These are phyloP conservation scores for Bursaphelenchus mucronatus DNA, from an alignment of 1,140 invertebrate genomes.

Conservation along the genomic window DNA sequence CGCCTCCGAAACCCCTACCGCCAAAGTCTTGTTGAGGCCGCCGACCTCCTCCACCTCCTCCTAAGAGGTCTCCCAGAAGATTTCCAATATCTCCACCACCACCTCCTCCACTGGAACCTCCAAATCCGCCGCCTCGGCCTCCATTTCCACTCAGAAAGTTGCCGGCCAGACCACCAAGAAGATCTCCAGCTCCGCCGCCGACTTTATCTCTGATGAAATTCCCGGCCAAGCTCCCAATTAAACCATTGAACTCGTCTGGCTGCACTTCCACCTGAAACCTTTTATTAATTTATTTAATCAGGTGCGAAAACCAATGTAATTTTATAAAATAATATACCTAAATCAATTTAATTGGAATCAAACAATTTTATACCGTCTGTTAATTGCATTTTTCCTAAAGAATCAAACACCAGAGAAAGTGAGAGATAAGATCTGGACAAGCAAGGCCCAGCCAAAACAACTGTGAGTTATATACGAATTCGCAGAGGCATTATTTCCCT, in stretches of 20 bases:
- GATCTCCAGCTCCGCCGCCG: constrained; percentile 49
- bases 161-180: constrained; percentile 34
- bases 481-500: too few species aligned
- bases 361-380: too few species aligned
- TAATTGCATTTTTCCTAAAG: too few species aligned
- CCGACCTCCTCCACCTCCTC: constrained; percentile 16
- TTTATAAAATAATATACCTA: not conserved
- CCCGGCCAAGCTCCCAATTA: constrained; percentile 58
- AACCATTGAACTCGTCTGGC: constrained; percentile 56
- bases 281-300: constrained; percentile 5
- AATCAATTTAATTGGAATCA: not conserved
- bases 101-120: constrained; percentile 20
- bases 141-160: constrained; percentile 31
- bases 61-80: constrained; percentile 24
- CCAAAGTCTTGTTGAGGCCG: not conserved
- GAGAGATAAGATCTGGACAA: too few species aligned
- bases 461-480: too few species aligned
- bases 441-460: too few species aligned
- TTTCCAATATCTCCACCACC: constrained; percentile 33
- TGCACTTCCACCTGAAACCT: constrained; percentile 51
- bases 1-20: constrained; percentile 32
- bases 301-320: not conserved
- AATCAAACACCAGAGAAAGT: too few species aligned
- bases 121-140: constrained; percentile 20
- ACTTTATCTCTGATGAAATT: constrained; percentile 51